Conservation (phyloP, 2,797 vertebrate genomes). For the Meriones psammophilus region DNA sequence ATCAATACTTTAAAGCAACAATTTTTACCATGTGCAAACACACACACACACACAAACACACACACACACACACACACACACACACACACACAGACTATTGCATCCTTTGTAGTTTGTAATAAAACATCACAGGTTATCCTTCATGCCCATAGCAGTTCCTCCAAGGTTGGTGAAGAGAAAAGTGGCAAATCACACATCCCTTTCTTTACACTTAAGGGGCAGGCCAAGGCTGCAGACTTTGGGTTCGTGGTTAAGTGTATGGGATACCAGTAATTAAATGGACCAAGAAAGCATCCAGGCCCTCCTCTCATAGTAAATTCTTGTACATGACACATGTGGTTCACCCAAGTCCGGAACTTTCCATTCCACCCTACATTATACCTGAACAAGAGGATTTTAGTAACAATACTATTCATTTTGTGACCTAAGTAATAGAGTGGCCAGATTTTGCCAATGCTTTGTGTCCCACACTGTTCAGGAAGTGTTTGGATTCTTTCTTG, state of each 20-base stretch:
- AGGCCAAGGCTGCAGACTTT: too few species aligned
- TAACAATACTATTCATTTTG: background rate
- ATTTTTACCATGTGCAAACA: too few species aligned
- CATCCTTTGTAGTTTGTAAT: fast-evolving
- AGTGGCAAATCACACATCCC: background rate
- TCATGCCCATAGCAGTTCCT: background rate
- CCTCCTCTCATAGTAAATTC: background rate
- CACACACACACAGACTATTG: background rate
- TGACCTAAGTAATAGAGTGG: fast-evolving
- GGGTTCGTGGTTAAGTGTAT: background rate
- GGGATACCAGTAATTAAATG: background rate
- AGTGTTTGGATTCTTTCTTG: background rate
- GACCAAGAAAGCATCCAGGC: background rate
- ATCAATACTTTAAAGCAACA: background rate
- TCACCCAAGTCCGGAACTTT: background rate
- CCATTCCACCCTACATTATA: background rate
- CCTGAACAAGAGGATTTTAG: background rate
- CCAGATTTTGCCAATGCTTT: background rate
- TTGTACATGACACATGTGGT: background rate
- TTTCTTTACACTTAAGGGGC: background rate
- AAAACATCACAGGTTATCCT: background rate
- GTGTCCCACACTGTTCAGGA: background rate
- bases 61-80: background rate
- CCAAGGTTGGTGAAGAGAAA: background rate
- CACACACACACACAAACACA: background rate